These are phyloP conservation scores for Falco cherrug DNA, from an alignment of 2,797 vertebrate species.

Conservation along the genomic window DNA sequence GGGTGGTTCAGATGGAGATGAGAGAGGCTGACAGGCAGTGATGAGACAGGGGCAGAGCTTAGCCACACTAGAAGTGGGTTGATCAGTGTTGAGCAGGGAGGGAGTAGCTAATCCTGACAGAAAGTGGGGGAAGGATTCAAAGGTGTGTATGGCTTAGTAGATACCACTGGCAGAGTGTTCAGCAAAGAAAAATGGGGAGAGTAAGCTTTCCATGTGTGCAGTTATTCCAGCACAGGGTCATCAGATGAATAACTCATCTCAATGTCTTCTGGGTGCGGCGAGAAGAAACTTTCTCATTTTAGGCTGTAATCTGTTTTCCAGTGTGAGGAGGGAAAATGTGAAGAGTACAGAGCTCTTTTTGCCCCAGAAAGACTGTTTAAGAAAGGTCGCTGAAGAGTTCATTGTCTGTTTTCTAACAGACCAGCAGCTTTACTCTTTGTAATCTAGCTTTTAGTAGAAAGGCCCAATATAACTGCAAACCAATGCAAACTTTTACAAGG, in stretches of 20 bases:
- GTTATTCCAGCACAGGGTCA: background rate
- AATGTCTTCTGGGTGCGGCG: background rate
- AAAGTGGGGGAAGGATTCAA: background rate
- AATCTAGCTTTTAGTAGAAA: background rate
- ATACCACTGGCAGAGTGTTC: background rate
- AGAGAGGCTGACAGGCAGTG: background rate
- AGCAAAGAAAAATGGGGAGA: background rate
- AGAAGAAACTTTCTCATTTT: background rate
- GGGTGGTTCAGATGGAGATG: background rate
- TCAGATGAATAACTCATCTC: background rate
- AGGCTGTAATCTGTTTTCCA: background rate
- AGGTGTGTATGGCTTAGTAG: background rate
- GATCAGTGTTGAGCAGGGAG: background rate
- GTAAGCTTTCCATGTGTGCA: background rate
- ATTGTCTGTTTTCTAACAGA: background rate
- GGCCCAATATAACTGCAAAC: background rate
- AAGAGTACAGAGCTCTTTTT: background rate
- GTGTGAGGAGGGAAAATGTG: background rate
- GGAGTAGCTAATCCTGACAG: background rate
- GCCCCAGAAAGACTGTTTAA: background rate
- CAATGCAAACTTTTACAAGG: background rate
- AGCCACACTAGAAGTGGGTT: background rate
- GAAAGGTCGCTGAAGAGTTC: background rate
- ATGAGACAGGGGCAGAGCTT: background rate
- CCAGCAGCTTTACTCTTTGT: background rate